phyloP scores from a whole-genome alignment of 1,140 invertebrate genomes.

The Leptinotarsa defecta region DNA sequence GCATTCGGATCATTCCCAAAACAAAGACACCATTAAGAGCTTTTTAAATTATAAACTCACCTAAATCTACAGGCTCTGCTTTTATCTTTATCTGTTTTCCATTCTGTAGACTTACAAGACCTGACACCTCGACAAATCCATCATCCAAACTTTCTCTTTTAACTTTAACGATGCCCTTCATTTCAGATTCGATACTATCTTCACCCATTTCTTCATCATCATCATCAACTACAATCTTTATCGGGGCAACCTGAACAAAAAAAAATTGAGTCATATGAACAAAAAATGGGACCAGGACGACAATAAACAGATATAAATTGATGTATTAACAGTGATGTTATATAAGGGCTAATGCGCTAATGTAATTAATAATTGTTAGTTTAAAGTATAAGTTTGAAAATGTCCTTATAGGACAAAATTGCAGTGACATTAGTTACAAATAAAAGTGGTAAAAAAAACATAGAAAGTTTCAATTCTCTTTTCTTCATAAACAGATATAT shows the following conservation, averaged over 20 bases:
- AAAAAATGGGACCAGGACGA: neutral
- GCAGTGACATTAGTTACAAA: no score
- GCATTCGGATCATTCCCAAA: no score
- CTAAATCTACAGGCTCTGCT: slow-evolving; percentile 64
- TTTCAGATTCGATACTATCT: slow-evolving; percentile 26
- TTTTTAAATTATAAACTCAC: slow-evolving; percentile 50
- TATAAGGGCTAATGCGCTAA: no score
- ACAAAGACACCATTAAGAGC: no score
- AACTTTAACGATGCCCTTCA: slow-evolving; percentile 44
- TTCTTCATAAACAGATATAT: neutral
- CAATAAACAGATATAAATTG: neutral
- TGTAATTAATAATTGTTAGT: no score
- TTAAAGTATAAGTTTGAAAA: no score
- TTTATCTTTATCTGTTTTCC: slow-evolving; percentile 60
- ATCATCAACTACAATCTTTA: slow-evolving; percentile 59
- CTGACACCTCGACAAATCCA: slow-evolving; percentile 57
- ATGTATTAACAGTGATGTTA: neutral
- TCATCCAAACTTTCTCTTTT: slow-evolving; percentile 55
- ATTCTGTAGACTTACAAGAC: slow-evolving; percentile 49
- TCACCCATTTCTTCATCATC: slow-evolving; percentile 53
- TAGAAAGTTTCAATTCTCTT: neutral
- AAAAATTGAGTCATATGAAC: neutral
- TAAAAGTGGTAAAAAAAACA: neutral
- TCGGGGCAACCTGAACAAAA: slow-evolving; percentile 29
- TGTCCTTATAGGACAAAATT: no score